A percentile compares a stretch with the other conserved stretches of the same genome.
phyloP scores from a whole-genome alignment of 2,797 vertebrate species.

The Ceryle rudis region DNA sequence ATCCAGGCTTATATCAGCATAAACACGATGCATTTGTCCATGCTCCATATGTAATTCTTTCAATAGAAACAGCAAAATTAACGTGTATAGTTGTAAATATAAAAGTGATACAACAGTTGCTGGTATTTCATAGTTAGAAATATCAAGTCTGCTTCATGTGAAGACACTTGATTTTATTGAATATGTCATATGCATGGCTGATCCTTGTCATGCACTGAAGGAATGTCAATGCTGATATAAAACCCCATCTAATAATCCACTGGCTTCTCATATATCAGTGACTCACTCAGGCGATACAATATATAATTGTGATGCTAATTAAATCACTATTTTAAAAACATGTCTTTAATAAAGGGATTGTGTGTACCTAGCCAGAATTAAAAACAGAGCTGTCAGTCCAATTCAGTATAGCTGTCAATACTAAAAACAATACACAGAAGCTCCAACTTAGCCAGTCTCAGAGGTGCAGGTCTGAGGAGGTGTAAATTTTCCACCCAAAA shows the following conservation, averaged over 20 bases:
- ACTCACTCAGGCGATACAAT: constrained; percentile 42
- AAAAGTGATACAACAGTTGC: not conserved
- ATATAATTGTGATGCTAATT: constrained; percentile 39
- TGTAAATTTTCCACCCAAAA: constrained; percentile 64
- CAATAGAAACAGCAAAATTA: not conserved
- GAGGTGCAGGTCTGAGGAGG: constrained; percentile 22
- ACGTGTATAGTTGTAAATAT: not conserved
- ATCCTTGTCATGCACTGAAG: not conserved
- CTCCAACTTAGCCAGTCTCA: constrained; percentile 22
- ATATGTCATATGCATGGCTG: not conserved
- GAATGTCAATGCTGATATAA: not conserved
- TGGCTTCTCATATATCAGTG: constrained; percentile 17
- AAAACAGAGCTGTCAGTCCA: constrained; percentile 63
- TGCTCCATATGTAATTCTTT: not conserved
- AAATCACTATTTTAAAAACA: constrained; percentile 58
- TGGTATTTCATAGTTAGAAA: not conserved
- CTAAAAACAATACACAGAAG: constrained; percentile 67
- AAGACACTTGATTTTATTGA: constrained; percentile 34
- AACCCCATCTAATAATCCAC: not conserved
- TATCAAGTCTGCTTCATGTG: constrained; percentile 5
- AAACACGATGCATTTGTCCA: not conserved
- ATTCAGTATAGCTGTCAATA: constrained; percentile 51
- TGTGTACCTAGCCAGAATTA: constrained; percentile 65
- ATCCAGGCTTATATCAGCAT: not conserved
- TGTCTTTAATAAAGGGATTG: constrained; percentile 58